Evolutionary conservation across 2,113 vertebrate species (phyloP), one percentile per base, ranked within the genome.

Genomic region (Chamaetylas fuelleborni): DNA sequence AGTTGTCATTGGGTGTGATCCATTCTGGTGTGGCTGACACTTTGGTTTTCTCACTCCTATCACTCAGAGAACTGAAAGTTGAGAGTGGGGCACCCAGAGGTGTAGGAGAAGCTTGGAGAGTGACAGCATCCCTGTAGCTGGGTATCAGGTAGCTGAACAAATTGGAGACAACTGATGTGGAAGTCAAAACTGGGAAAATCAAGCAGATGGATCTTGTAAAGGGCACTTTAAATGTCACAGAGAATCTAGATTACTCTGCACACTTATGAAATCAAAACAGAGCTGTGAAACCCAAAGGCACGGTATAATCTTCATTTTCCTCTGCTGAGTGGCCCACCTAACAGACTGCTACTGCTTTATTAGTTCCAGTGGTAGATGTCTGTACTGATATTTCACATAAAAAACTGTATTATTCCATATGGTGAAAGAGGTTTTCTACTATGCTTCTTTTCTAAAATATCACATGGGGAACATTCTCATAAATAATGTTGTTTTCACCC

Each of bases 191-290:
- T 5, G n/a, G 48, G 53, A 71, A 85, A 90, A 92, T 90, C 70
- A 85, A 65, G 50, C 74, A 94, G 66, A 85, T 72, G 53, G 53
- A 60, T 96, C 66, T 94, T 82, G 73, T 85, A 94, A 88, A 11
- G 13, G 18, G 22, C 54, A 57, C 24, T 16, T 92, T 31, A 93
- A 71, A 53, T 61, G 70, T 85, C 57, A 72, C n/a, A 29, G 18
- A 50, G 85, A 79, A 76, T 87, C 61, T 51, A 48, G 56, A 47
- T 79, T 86, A 64, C 29, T 91, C 40, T 74, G 73, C 48, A 61
- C 61, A 12, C 33, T 67, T 79, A 23, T 3, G 53, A 74, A 85
- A 74, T 87, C 53, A 72, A 67, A 84, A 76, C 57, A 87, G 79
- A 90, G 31, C 36, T 64, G 51, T 79, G 78, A 92, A 92, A 73